A percentile compares a stretch with the other conserved stretches of the same genome.
Conservation (phyloP, 2,797 vertebrate species). For the Brachyalestes nurse region DNA sequence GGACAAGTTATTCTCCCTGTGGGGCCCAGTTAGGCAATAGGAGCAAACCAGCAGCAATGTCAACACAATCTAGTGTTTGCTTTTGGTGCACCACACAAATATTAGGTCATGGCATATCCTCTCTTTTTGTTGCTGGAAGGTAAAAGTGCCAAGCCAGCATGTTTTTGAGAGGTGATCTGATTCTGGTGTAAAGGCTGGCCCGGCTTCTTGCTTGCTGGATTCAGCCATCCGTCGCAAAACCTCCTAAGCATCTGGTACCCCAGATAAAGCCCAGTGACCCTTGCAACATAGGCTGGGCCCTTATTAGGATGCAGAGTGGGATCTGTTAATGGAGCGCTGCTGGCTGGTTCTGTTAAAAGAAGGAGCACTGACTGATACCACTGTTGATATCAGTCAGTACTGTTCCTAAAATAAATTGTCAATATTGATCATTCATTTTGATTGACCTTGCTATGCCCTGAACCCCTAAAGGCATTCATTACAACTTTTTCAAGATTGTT, state of each 20-base stretch:
- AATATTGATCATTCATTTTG: neutral
- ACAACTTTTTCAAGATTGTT: neutral
- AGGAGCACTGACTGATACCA: neutral
- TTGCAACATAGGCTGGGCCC: constrained; percentile 20
- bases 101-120: neutral
- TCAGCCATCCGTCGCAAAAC: constrained; percentile 13
- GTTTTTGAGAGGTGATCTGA: neutral
- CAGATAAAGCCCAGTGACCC: constrained; percentile 16
- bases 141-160: neutral
- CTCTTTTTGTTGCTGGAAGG: neutral
- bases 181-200: constrained; percentile 13
- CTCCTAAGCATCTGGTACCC: constrained; percentile 23
- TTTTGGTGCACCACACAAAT: constrained; percentile 1
- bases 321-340: constrained; percentile 20
- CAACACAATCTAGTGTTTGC: neutral
- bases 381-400: constrained; percentile 5
- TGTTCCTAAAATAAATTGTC: neutral
- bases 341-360: constrained; percentile 31
- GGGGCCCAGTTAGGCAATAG: neutral
- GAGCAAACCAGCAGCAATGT: neutral
- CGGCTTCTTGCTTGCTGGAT: neutral
- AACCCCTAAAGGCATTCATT: neutral
- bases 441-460: neutral
- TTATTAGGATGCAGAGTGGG: constrained; percentile 33
- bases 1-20: constrained; percentile 1